Percentiles rank a stretch among this genome's conserved stretches.
These are phyloP conservation scores for Orchesellides sinensis DNA, from an alignment of 2,888 invertebrate species.

Conservation along the genomic window DNA sequence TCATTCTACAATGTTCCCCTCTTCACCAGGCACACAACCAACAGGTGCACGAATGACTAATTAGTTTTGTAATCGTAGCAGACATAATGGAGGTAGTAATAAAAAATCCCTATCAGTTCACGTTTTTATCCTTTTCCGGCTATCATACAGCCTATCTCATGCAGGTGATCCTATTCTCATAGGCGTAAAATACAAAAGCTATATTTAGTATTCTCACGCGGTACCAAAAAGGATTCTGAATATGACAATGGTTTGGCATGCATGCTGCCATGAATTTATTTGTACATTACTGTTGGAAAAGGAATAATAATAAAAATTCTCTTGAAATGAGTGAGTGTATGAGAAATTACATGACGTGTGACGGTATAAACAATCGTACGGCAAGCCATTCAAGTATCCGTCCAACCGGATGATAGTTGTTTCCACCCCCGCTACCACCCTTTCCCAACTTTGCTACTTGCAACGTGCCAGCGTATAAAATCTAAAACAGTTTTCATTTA, in stretches of 20 bases:
- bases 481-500: not conserved
- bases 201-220: conserved; percentile 10
- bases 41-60: conserved; percentile 56
- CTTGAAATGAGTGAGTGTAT: not conserved
- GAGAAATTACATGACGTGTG: not conserved
- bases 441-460: not conserved
- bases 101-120: conserved; percentile 7
- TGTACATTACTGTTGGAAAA: too few relatives aligned
- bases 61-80: conserved; percentile 24
- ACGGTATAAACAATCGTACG: not conserved
- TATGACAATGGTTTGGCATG: not conserved
- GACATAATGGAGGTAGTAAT: not conserved
- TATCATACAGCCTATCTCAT: not conserved
- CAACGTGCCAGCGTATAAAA: not conserved
- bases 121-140: conserved; percentile 10
- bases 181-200: not conserved
- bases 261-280: not conserved
- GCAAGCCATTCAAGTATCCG: not conserved
- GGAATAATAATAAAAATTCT: not conserved
- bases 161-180: not conserved
- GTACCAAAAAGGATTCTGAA: not conserved
- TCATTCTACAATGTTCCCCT: not conserved
- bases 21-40: conserved; percentile 4
- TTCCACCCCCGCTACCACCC: conserved; percentile 33
- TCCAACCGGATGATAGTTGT: not conserved